These are phyloP conservation scores for Pseudopodoces humilis DNA, from an alignment of 2,113 vertebrate species.

Conservation along the genomic window DNA sequence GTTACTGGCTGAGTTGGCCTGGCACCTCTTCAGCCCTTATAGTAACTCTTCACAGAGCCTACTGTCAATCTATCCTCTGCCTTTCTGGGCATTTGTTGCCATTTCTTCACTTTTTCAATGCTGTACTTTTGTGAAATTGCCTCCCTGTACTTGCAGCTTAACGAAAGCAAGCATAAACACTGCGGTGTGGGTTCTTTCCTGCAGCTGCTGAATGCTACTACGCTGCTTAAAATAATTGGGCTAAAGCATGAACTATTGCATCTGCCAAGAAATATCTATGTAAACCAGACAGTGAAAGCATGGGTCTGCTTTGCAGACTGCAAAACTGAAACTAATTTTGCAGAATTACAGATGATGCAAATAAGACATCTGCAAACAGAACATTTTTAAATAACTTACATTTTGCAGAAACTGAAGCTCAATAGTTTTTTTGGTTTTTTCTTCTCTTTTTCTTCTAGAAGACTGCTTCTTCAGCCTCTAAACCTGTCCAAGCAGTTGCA, in stretches of 20 bases:
- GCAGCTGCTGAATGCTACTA: not conserved
- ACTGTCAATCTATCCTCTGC: not conserved
- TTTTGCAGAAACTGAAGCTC: not conserved
- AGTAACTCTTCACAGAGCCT: not conserved
- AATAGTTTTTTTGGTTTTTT: not conserved
- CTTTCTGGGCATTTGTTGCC: not conserved
- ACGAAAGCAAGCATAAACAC: not conserved
- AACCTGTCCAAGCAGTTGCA: not conserved
- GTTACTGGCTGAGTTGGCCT: rapidly evolving
- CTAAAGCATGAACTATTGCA: not conserved
- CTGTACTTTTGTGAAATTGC: not conserved
- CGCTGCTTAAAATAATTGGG: not conserved
- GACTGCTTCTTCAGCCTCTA: not conserved
- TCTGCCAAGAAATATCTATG: not conserved
- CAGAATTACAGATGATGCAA: slow-evolving; percentile 7
- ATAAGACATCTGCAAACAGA: not conserved
- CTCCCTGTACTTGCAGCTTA: not conserved
- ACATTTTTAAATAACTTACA: not conserved
- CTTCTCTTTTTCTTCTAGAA: not conserved
- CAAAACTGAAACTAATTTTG: slow-evolving; percentile 35
- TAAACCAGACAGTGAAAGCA: not conserved
- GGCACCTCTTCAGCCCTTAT: not conserved
- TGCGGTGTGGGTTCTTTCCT: not conserved
- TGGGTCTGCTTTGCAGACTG: not conserved
- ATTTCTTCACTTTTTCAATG: not conserved